A percentile compares a stretch with the other conserved stretches of the same genome.
Conservation (phyloP, 2,113 vertebrate genomes). For the rabbit (Oryctolagus cuniculus) region mOryCun1.1 NC_091435.1:159110501-159111000, state of each 20-base stretch:
- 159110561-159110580: not conserved
- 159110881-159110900: no score
- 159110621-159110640: not conserved
- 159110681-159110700: not conserved
- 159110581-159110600: not conserved
- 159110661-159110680: not conserved
- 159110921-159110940: no score
- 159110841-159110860: no score
- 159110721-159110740: not conserved
- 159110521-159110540: conserved; percentile 13
- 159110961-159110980: no score
- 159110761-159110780: not conserved
- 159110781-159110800: not conserved
- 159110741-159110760: not conserved
- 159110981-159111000: no score
- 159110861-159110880: no score
- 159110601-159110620: conserved; percentile 7
- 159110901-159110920: no score
- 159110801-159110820: not conserved
- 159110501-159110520: not conserved
- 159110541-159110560: not conserved
- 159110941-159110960: no score
- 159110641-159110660: not conserved
- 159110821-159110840: not conserved
- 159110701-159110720: not conserved